These are phyloP conservation scores for Trogon melanurus DNA, from an alignment of 2,113 vertebrate species.

Conservation along the genomic window DNA sequence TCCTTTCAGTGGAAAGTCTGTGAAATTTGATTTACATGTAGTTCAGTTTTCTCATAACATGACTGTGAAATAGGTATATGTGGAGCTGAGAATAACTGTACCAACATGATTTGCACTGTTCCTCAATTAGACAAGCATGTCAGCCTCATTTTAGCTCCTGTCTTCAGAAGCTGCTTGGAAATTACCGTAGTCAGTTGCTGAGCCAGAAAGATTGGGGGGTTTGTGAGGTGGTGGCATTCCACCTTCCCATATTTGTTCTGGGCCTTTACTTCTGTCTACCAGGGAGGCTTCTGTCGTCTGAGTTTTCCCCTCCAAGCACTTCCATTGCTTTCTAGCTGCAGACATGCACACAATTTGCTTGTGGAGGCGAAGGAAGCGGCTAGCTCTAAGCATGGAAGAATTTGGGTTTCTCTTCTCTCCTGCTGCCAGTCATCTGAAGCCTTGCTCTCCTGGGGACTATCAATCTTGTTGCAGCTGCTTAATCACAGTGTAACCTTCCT, in stretches of 20 bases:
- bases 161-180: conserved; percentile 5
- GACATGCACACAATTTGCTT: neutral
- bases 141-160: neutral
- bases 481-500: neutral
- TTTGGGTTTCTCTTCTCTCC: neutral
- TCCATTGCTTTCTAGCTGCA: neutral
- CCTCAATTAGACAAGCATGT: neutral
- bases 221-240: neutral
- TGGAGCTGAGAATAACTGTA: neutral
- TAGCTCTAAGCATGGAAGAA: neutral
- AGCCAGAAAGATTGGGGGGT: neutral
- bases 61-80: neutral
- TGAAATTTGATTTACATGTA: neutral
- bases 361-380: neutral
- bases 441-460: neutral
- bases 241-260: neutral
- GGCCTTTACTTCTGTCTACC: neutral
- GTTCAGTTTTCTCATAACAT: neutral
- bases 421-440: neutral
- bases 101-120: neutral
- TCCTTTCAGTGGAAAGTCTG: neutral
- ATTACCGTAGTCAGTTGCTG: neutral
- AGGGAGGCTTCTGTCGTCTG: neutral
- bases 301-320: neutral
- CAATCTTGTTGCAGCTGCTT: neutral